These are phyloP conservation scores for Agrochola circellaris DNA, from an alignment of 2,888 invertebrate species.

Conservation along the genomic window DNA sequence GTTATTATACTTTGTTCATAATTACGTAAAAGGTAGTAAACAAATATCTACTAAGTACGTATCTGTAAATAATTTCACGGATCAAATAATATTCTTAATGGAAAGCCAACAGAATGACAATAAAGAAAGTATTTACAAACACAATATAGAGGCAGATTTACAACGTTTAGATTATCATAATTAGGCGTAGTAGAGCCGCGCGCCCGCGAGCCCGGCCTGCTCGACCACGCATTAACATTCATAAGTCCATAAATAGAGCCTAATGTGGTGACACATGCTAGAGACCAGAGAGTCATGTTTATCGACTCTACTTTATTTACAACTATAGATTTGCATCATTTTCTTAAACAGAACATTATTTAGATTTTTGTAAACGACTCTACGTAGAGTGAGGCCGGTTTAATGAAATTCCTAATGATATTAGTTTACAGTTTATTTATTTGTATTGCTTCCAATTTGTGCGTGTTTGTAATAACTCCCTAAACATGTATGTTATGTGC, in stretches of 20 bases:
- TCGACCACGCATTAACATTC: conserved; percentile 50
- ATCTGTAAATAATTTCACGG: conserved; percentile 25
- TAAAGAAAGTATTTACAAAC: conserved; percentile 46
- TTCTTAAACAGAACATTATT: conserved; percentile 55
- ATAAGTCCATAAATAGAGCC: conserved; percentile 56
- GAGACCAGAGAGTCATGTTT: conserved; percentile 13
- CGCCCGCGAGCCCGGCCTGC: not conserved
- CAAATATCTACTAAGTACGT: conserved; percentile 16
- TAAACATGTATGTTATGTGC: conserved; percentile 14
- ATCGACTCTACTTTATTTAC: conserved; percentile 53
- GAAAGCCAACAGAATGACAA: conserved; percentile 39
- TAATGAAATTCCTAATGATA: conserved; percentile 25
- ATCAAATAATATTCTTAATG: conserved; percentile 28
- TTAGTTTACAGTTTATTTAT: conserved; percentile 37
- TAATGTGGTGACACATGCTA: conserved; percentile 38
- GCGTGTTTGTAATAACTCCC: conserved; percentile 20
- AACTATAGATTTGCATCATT: conserved; percentile 51
- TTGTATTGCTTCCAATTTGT: conserved; percentile 25
- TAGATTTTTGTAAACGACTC: conserved; percentile 39
- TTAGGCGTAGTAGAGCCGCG: conserved; percentile 26
- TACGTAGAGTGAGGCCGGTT: conserved; percentile 4
- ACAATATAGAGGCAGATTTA: conserved; percentile 57
- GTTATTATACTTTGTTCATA: not conserved
- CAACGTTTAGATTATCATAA: conserved; percentile 61
- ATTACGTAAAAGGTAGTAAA: not conserved